Base-by-base conservation (phyloP, 2,888 invertebrate species). In the Troilus luridus region DNA sequence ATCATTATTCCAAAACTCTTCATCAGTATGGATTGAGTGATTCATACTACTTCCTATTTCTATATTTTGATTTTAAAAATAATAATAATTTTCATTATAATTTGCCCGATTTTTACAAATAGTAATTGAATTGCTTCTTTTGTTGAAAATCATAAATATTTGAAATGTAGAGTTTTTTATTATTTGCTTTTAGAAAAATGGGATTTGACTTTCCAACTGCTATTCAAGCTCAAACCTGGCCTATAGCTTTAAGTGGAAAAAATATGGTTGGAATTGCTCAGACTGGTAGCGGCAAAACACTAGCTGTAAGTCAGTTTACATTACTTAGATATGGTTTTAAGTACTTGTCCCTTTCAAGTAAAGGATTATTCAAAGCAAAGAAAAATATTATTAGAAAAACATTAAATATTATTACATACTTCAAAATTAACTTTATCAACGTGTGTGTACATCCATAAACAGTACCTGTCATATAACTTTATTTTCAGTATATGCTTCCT, bases 231-330 rank as follows among this genome's bases (percentile, higher is more conserved):
- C 98, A 98, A 94, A 98, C 98, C 56, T 99, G 98, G 98, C 99
- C 99, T 0, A 98, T 99, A 93, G 98, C 98, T 17, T 94, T 99
- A 92, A 97, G 97, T 92, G 99, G 99, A 2, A 95, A 97, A 92
- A 98, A 99, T 94, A 96, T 98, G 96, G 98, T 99, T 90, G 99
- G 99, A 59, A 98, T 99, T 93, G 99, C 99, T 90, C 98, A 98
- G 94, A 98, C 98, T 27, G 98, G 98, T 67, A 98, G 98, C 27
- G 98, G 98, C 60, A 98, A 98, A 95, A 98, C 98, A 1, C 95
- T 98, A 92, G 98, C 98, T 27, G 90, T 90, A 77, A 90, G 90
- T 77, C 94, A 17, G 17, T 24, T 88, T 88, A 58, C 2, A 88
- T 88, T 56, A 12, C 7, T 24, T 27, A 6, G 27, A 72, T 27